A percentile compares a stretch with the other conserved stretches of the same genome.
Conservation (phyloP, 2,797 vertebrate genomes). For the Galago senegalensis region DNA sequence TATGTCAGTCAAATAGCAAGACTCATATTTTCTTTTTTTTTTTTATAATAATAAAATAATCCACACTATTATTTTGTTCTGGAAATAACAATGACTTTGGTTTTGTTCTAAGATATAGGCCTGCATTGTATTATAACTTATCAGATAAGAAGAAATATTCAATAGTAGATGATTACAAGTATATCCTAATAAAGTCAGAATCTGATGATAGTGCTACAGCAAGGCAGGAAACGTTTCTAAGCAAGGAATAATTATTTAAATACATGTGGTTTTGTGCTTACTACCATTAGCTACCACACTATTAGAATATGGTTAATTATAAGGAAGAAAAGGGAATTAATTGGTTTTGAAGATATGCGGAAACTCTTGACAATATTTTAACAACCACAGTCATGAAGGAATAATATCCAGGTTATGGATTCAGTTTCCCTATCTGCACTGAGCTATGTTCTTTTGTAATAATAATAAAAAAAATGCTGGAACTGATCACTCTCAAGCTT, state of each 20-base stretch:
- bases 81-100: background rate
- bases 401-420: background rate
- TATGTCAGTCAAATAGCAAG: conserved; percentile 13
- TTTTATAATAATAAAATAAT: background rate
- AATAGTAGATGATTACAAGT: background rate
- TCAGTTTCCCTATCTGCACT: background rate
- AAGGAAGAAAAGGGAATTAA: conserved; percentile 40
- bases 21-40: background rate
- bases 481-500: background rate
- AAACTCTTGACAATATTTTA: background rate
- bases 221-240: conserved; percentile 34
- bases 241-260: conserved; percentile 1
- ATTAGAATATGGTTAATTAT: conserved; percentile 26
- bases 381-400: background rate
- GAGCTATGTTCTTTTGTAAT: background rate
- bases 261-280: conserved; percentile 37
- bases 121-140: background rate
- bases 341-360: conserved; percentile 28
- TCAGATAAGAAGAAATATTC: conserved; percentile 17
- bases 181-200: background rate
- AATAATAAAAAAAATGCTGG: background rate
- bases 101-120: background rate
- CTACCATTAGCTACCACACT: conserved; percentile 15
- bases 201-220: background rate
- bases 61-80: background rate